A percentile compares a stretch with the other conserved stretches of the same genome.
These are phyloP conservation scores for Vandiemenella viatica DNA, from an alignment of 2,888 invertebrate species.

Conservation along the genomic window DNA sequence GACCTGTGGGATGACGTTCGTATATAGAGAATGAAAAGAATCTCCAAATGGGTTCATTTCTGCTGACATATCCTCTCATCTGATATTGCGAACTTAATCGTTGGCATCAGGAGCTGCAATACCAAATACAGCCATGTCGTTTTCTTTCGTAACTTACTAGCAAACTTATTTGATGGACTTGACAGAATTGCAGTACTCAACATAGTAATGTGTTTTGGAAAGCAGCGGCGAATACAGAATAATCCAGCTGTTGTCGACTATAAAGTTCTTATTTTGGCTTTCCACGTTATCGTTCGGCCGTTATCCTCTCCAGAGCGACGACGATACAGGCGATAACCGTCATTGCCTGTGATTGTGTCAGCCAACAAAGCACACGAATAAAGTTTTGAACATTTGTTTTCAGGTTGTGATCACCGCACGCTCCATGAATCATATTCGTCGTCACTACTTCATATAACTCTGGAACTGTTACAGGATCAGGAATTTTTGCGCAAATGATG, in stretches of 20 bases:
- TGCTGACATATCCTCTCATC: slow-evolving; percentile 15
- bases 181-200: no score
- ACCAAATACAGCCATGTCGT: slow-evolving; percentile 25
- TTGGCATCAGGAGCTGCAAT: slow-evolving; percentile 12
- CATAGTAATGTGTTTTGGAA: slow-evolving; percentile 21
- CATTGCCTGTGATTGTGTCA: no score
- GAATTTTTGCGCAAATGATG: slow-evolving; percentile 26
- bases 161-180: no score
- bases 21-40: slow-evolving; percentile 5
- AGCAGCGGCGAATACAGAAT: slow-evolving; percentile 24
- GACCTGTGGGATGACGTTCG: slow-evolving; percentile 6
- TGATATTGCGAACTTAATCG: slow-evolving; percentile 17
- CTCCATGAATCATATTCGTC: slow-evolving; percentile 27
- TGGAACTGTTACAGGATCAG: slow-evolving; percentile 21
- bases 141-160: slow-evolving; percentile 29
- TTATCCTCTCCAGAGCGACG: background rate
- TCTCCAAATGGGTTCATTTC: slow-evolving; percentile 6
- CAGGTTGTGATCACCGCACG: slow-evolving; percentile 24
- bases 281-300: background rate
- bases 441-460: slow-evolving; percentile 18
- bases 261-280: background rate
- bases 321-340: background rate
- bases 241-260: slow-evolving; percentile 19
- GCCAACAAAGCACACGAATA: no score
- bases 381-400: no score